Evolutionary conservation across 2,797 vertebrate genomes (phyloP), one percentile per base, ranked within the genome.

Genomic region (Oreochromis mossambicus): DNA sequence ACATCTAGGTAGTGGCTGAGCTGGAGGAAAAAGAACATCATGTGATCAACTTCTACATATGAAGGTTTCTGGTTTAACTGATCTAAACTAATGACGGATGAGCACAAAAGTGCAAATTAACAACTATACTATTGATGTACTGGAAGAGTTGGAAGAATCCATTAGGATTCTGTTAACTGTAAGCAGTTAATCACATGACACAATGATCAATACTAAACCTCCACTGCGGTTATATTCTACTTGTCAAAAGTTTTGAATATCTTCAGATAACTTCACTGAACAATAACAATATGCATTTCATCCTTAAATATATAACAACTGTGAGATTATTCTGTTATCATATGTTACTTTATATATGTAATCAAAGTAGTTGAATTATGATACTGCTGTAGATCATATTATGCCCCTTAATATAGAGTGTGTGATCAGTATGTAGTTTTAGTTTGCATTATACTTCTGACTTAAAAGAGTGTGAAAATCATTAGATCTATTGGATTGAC

Each of bases 1-100:
- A 99, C 97, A 68, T 99, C 98, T 95, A 99, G 96, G 93, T 99
- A 99, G 96, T 99, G 98, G 93, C 98, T 99, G 94, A 99, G 94
- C 98, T 99, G 90, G 0, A 81, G 15, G 75, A 56, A 54, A 4
- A 78, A 34, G 38, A 4, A 56, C 2, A 48, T 1, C 5, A 4
- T 52, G 4, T n/a, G 3, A 52, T 32, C 7, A 41, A 75, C 3
- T 26, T 21, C 12, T 24, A 19, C 7, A 29, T 0, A 34, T 3
- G 3, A 5, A 50, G 66, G 24, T 29, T 8, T 2, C 13, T 13
- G 34, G 10, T 50, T 19, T 10, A 29, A 24, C 14, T 15, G 38
- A 19, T 61, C 54, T 24, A 3, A 36, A 21, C 7, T 43, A 50
- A 38, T 55, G 26, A 52, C 48, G 21, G 12, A 14, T 0, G 29